Conservation (phyloP, 1,140 invertebrate genomes). For the Ostrea edulis region DNA sequence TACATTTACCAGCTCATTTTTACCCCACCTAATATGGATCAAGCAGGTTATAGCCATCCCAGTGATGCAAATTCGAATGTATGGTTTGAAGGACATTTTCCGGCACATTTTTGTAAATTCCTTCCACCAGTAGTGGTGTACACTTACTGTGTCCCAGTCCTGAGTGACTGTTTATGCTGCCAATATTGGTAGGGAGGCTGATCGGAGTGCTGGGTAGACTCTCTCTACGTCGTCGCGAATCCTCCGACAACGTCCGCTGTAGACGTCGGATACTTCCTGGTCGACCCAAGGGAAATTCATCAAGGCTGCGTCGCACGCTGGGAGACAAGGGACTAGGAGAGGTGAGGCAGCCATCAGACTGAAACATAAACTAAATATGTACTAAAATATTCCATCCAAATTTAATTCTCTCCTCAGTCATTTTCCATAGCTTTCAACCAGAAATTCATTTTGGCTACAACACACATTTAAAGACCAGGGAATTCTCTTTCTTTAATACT, state of each 20-base stretch:
- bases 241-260: conserved; percentile 79
- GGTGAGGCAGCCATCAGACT: conserved; percentile 73
- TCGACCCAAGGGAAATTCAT: conserved; percentile 73
- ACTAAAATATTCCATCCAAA: too few species aligned
- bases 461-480: too few species aligned
- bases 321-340: conserved; percentile 72
- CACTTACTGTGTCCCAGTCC: conserved; percentile 70
- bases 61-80: too few species aligned
- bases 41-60: too few species aligned
- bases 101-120: too few species aligned
- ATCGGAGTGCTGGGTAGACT: conserved; percentile 78
- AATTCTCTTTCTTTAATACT: too few species aligned
- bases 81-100: too few species aligned
- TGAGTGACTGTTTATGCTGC: conserved; percentile 41
- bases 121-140: background rate
- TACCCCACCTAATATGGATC: too few species aligned
- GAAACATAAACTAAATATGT: conserved; percentile 17
- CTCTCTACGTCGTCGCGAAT: conserved; percentile 76
- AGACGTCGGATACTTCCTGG: conserved; percentile 75
- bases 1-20: too few species aligned
- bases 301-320: conserved; percentile 65
- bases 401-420: too few species aligned
- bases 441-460: too few species aligned
- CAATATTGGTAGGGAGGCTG: conserved; percentile 52
- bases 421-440: too few species aligned